Conservation (phyloP, 2,797 vertebrate species). For the Lacerta agilis region DNA sequence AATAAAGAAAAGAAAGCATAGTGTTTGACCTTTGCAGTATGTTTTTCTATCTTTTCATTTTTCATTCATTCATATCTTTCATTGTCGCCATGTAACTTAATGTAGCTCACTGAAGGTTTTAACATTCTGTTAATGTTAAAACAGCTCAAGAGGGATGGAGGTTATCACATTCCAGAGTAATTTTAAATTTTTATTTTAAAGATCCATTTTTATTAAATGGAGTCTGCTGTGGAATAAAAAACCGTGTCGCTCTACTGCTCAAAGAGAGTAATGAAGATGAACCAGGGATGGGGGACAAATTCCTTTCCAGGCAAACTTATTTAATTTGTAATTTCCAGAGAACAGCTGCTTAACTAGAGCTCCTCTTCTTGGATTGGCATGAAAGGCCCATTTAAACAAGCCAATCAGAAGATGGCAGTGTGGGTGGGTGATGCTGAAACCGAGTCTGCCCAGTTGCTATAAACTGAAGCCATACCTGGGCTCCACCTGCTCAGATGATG, state of each 20-base stretch:
- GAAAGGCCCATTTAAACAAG: too few species aligned
- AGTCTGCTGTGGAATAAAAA: background rate
- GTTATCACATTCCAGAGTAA: background rate
- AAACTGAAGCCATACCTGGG: too few species aligned
- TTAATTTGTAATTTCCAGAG: too few species aligned
- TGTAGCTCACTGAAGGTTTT: background rate
- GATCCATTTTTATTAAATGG: background rate
- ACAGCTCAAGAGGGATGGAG: background rate
- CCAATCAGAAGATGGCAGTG: too few species aligned
- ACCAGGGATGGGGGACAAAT: background rate
- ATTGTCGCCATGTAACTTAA: background rate
- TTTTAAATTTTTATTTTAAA: slow-evolving; percentile 10
- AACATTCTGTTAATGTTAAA: background rate
- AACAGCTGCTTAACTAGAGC: too few species aligned
- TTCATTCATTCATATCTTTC: background rate
- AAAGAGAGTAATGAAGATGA: background rate
- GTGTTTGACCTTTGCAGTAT: background rate
- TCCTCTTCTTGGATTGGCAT: too few species aligned
- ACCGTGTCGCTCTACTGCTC: too few species aligned
- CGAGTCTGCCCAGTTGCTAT: too few species aligned
- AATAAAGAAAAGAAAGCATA: background rate
- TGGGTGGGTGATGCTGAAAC: too few species aligned
- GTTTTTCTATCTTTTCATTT: background rate
- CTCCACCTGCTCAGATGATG: too few species aligned
- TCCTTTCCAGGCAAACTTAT: too few species aligned